Percentiles rank a stretch among this genome's conserved stretches.
These are phyloP conservation scores for Brotula barbata DNA, from an alignment of 2,797 vertebrate species.

Conservation along the genomic window DNA sequence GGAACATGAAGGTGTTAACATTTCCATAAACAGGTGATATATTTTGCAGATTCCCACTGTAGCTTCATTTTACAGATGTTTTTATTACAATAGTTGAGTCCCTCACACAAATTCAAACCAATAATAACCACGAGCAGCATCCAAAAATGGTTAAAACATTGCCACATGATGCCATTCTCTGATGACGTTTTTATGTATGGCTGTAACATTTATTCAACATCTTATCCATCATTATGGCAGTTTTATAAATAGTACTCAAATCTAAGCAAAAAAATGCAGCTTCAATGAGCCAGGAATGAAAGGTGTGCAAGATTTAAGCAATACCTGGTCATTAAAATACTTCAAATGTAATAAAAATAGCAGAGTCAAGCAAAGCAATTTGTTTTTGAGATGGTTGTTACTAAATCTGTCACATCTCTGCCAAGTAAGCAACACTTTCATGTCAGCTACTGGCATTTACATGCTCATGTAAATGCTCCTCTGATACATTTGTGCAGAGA, in stretches of 20 bases:
- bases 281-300: slow-evolving; percentile 56
- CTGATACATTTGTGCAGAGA: too few relatives aligned
- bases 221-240: slow-evolving; percentile 60
- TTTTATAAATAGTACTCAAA: slow-evolving; percentile 66
- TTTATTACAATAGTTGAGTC: slow-evolving; percentile 13
- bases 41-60: slow-evolving; percentile 13
- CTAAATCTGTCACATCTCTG: slow-evolving; percentile 15
- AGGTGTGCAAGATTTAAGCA: slow-evolving; percentile 50
- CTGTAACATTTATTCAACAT: slow-evolving; percentile 58
- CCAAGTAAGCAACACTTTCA: slow-evolving; percentile 2
- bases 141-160: slow-evolving; percentile 30
- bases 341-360: slow-evolving; percentile 17
- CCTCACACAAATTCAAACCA: slow-evolving; percentile 29
- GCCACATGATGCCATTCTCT: slow-evolving; percentile 25
- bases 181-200: slow-evolving; percentile 40
- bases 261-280: slow-evolving; percentile 45
- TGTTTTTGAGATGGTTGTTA: slow-evolving; percentile 4
- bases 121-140: slow-evolving; percentile 10
- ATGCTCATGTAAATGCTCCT: background rate
- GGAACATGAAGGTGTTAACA: slow-evolving; percentile 27
- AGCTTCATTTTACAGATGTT: slow-evolving; percentile 10
- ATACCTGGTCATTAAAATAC: slow-evolving; percentile 25
- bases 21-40: slow-evolving; percentile 34
- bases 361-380: slow-evolving; percentile 14
- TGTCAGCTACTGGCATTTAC: slow-evolving; percentile 23